Evolutionary conservation across 2,113 vertebrate species (phyloP).

Genomic region (Leptobrachium leishanense): DNA sequence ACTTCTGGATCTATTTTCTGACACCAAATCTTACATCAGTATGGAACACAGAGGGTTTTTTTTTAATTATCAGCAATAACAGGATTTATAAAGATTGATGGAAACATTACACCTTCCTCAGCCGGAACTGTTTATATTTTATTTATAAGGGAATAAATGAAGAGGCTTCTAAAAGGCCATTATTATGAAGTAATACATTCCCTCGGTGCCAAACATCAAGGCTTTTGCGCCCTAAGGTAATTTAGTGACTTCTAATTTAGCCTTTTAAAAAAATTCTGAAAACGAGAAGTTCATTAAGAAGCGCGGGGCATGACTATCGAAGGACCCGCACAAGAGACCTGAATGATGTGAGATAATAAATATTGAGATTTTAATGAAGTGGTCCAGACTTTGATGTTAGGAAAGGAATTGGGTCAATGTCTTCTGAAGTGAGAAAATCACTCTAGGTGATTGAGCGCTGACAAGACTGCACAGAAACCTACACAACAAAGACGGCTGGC

Average conservation of each 20-base stretch:
- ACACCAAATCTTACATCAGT: not conserved
- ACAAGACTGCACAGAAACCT: not conserved
- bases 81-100: constrained; percentile 19
- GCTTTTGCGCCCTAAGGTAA: constrained; percentile 1
- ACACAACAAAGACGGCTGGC: constrained; percentile 1
- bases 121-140: constrained; percentile 23
- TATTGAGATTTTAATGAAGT: constrained; percentile 27
- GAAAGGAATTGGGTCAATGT: constrained; percentile 18
- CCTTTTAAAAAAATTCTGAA: constrained; percentile 23
- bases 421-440: constrained; percentile 18
- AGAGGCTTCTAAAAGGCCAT: not conserved
- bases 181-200: constrained; percentile 6
- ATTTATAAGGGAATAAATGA: constrained; percentile 8
- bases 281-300: constrained; percentile 32
- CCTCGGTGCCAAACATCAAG: constrained; percentile 28
- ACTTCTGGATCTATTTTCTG: constrained; percentile 33
- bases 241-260: constrained; percentile 23
- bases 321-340: constrained; percentile 9
- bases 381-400: constrained; percentile 30
- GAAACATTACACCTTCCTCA: constrained; percentile 4
- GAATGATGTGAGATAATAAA: constrained; percentile 17
- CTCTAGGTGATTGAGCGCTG: constrained; percentile 25
- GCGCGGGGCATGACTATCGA: not conserved
- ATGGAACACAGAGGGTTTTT: constrained; percentile 27
- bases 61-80: constrained; percentile 32